Base-by-base conservation (phyloP, 2,888 invertebrate species). In the Troides helena region DNA sequence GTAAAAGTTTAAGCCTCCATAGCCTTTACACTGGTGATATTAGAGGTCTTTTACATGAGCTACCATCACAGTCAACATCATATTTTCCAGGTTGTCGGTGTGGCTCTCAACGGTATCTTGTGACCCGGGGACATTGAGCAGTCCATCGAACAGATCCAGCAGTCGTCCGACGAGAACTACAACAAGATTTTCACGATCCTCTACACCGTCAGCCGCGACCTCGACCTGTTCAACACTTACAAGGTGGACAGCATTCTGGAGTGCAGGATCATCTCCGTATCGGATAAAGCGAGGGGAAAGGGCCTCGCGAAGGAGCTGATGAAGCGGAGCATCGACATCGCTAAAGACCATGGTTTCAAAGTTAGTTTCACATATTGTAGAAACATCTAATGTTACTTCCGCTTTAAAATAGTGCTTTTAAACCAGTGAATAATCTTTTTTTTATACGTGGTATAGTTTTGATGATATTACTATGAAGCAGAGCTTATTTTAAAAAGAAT, bases 241-340 rank as follows among this genome's bases (percentile, higher is more conserved):
- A 83, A 93, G 73, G 95, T 96, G 62, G 95, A 96, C 25, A 94
- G 94, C 77, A 94, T 97, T 62, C 95, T 97, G 81, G 97, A 97
- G 88, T 94, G 96, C 77, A 93, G 97, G 72, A 97, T 97, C 75
- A 94, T 97, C 57, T 96, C 96, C 12, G 97, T 97, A 30, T 95
- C 96, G 72, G 93, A 94, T 69, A 85, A 89, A 74, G 96, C 94
- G 75, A 94, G 97, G 53, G 97, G 97, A 0, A 93, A 93, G 73
- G 97, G 97, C 0, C 89, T 97, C 70, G 97, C 96, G 2, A 95
- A 95, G 76, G 94, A 95, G 76, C 88, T 97, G 65, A 94, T 97
- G 85, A 88, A 88, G 12, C 93, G 94, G 72, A 95, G 96, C 81
- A 94, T 96, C 73, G 90, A 94, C 39, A 83, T 95, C 23, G 97